Evolutionary conservation across 2,113 vertebrate species (phyloP).

Genomic region (Nanger granti): DNA sequence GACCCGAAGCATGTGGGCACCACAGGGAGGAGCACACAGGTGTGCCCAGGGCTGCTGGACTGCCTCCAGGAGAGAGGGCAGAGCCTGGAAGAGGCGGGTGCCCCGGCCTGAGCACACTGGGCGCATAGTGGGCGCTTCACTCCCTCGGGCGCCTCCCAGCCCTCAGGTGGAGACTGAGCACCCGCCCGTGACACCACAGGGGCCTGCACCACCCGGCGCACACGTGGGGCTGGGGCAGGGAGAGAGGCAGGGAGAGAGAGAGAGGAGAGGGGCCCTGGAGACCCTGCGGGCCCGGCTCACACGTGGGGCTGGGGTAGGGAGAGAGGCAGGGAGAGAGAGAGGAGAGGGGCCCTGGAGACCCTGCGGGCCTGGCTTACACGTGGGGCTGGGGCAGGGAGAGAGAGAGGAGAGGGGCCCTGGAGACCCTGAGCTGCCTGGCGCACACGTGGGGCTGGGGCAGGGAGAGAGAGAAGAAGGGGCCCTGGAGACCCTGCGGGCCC

Average conservation of each 20-base stretch:
- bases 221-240: not conserved
- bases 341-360: not conserved
- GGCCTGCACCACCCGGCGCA: fast-evolving
- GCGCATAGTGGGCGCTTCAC: fast-evolving
- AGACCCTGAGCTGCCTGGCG: too few relatives aligned
- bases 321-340: not conserved
- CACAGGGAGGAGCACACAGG: too few relatives aligned
- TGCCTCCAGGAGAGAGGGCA: not conserved
- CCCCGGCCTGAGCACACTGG: not conserved
- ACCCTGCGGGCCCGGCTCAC: not conserved
- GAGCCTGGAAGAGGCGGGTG: not conserved
- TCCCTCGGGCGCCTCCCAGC: not conserved
- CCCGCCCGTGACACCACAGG: not conserved
- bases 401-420: not conserved
- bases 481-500: not conserved
- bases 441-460: not conserved
- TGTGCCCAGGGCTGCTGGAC: not conserved
- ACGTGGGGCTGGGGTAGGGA: not conserved
- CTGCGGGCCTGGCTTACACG: not conserved
- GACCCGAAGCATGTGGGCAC: not conserved
- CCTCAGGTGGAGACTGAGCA: too few relatives aligned
- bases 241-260: not conserved
- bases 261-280: not conserved
- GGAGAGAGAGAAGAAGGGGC: not conserved
- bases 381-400: not conserved